Conservation (phyloP, 2,797 vertebrate species). For the Liasis olivaceus region DNA sequence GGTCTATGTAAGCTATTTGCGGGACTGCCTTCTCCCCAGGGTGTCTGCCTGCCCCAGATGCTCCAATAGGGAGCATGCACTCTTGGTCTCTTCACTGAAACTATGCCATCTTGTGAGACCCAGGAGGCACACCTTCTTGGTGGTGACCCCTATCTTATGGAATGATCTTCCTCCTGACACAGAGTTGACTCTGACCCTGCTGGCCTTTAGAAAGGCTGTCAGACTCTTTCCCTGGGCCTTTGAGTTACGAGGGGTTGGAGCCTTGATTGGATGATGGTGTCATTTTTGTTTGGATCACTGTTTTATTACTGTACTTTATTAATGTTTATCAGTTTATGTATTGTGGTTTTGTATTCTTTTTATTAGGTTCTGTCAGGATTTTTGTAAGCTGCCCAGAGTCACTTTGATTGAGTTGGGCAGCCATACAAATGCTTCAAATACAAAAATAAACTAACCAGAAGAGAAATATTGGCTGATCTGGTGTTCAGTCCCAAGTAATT, state of each 20-base stretch:
- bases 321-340: not conserved
- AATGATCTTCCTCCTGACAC: not conserved
- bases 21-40: not conserved
- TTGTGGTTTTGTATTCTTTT: not conserved
- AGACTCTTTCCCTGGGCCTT: no score
- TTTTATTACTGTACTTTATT: not conserved
- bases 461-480: not conserved
- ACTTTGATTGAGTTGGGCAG: not conserved
- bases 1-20: not conserved
- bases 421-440: not conserved
- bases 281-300: no score
- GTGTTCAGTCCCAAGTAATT: not conserved
- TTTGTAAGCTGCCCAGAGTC: not conserved
- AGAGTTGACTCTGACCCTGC: not conserved
- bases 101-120: not conserved
- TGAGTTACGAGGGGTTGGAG: no score
- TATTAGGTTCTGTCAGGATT: not conserved
- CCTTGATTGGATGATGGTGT: no score
- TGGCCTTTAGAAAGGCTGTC: not conserved
- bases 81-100: not conserved
- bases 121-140: not conserved
- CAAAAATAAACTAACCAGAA: not conserved
- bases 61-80: not conserved
- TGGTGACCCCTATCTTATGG: not conserved
- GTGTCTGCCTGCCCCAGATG: not conserved